These are phyloP conservation scores for Anthonomus grandis DNA, from an alignment of 1,140 invertebrate genomes.

Conservation along the genomic window DNA sequence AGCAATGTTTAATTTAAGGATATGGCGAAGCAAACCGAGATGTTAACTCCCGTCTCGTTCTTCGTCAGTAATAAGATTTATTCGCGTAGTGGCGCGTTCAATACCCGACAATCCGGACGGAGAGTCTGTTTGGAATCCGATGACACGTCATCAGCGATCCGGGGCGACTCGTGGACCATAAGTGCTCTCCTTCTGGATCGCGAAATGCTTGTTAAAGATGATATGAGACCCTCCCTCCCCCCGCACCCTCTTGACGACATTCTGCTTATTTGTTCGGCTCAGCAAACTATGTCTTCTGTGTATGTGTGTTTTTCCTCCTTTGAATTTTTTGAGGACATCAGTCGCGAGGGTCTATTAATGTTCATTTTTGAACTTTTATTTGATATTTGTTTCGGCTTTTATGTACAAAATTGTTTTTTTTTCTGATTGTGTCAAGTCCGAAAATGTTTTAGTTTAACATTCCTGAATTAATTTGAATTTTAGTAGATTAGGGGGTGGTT, in stretches of 20 bases:
- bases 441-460: too few relatives aligned
- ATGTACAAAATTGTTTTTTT: too few relatives aligned
- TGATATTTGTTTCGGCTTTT: too few relatives aligned
- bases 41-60: conserved; percentile 44
- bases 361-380: too few relatives aligned
- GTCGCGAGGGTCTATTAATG: too few relatives aligned
- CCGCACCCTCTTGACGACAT: too few relatives aligned
- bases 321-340: too few relatives aligned
- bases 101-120: conserved; percentile 38
- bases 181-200: conserved; percentile 24
- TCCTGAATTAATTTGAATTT: too few relatives aligned
- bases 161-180: conserved; percentile 22
- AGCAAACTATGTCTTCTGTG: conserved; percentile 1
- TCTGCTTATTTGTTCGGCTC: conserved; percentile 28
- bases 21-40: conserved; percentile 42
- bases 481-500: too few relatives aligned
- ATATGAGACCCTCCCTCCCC: conserved; percentile 31
- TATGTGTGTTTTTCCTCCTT: conserved; percentile 1
- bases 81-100: conserved; percentile 38
- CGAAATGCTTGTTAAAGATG: conserved; percentile 27
- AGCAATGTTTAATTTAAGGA: conserved; percentile 46
- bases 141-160: conserved; percentile 33
- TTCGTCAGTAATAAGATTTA: conserved; percentile 46
- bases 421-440: too few relatives aligned
- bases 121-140: conserved; percentile 40